These are phyloP conservation scores for Manis crassicaudata DNA, from an alignment of 2,797 vertebrate species.

Conservation along the genomic window DNA sequence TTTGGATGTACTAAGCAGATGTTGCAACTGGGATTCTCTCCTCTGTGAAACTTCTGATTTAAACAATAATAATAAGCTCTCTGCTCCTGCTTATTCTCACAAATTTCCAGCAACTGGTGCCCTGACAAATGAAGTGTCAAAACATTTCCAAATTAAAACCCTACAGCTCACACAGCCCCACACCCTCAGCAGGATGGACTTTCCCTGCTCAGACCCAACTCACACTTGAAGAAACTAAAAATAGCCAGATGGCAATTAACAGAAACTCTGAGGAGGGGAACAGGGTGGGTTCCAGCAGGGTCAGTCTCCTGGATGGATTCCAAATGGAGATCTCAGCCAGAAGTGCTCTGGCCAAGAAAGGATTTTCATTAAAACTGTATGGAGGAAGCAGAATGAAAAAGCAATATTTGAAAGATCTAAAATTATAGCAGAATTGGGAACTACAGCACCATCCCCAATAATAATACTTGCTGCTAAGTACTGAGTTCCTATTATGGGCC, in stretches of 20 bases:
- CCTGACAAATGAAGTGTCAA: conserved; percentile 80
- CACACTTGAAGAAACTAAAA: conserved; percentile 75
- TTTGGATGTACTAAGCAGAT: conserved; percentile 64
- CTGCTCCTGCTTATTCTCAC: conserved; percentile 65
- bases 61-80: not conserved
- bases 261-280: conserved; percentile 61
- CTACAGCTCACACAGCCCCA: conserved; percentile 50
- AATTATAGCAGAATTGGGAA: conserved; percentile 19
- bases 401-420: conserved; percentile 47
- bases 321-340: conserved; percentile 68
- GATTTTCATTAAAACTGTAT: conserved; percentile 69
- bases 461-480: not conserved
- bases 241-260: conserved; percentile 81
- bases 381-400: conserved; percentile 42
- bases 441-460: not conserved
- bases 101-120: conserved; percentile 73
- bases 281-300: conserved; percentile 57
- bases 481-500: not conserved
- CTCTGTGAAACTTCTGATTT: conserved; percentile 60
- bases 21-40: conserved; percentile 62
- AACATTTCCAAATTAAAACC: conserved; percentile 80
- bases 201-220: not conserved
- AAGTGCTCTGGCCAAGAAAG: conserved; percentile 63
- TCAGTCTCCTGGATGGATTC: conserved; percentile 74
- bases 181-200: conserved; percentile 71